Evolutionary conservation across 2,888 invertebrate species (phyloP).

Genomic region (Cantharis flavilabris): DNA sequence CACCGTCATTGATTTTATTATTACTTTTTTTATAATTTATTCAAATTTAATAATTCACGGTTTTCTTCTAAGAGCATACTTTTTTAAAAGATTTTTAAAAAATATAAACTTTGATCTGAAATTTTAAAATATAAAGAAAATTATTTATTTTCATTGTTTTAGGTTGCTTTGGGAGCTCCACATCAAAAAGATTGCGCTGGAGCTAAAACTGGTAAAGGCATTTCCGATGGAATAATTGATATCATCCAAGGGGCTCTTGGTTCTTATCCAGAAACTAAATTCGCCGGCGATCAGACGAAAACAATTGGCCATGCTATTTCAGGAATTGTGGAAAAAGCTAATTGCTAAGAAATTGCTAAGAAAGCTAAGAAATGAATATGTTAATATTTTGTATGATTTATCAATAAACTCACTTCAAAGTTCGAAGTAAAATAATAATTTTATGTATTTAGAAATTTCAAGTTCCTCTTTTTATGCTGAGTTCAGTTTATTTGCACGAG

Average conservation of each 20-base stretch:
- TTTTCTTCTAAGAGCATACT: neutral
- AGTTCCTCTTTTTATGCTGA: too few species aligned
- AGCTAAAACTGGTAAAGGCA: conserved; percentile 56
- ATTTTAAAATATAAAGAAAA: neutral
- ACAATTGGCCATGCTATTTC: neutral
- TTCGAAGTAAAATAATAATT: too few species aligned
- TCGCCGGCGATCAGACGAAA: neutral
- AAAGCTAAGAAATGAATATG: neutral
- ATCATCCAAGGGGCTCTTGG: neutral
- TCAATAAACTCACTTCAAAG: neutral
- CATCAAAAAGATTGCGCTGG: conserved; percentile 59
- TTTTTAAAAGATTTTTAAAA: too few species aligned
- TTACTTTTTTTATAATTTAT: neutral
- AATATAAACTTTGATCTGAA: too few species aligned
- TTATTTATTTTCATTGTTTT: neutral
- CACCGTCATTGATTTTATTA: neutral
- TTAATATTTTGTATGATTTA: neutral
- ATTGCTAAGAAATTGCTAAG: too few species aligned
- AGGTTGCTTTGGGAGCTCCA: neutral
- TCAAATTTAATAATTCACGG: neutral
- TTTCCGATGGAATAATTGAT: neutral
- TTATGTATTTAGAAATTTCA: too few species aligned
- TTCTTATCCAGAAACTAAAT: neutral
- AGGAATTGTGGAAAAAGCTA: neutral
- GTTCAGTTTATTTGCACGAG: too few species aligned